Evolutionary conservation across 37 sponge, comb jelly and placozoan genomes (phyloP), one percentile per base, ranked within the genome.

Genomic region (Spongia lamella): DNA sequence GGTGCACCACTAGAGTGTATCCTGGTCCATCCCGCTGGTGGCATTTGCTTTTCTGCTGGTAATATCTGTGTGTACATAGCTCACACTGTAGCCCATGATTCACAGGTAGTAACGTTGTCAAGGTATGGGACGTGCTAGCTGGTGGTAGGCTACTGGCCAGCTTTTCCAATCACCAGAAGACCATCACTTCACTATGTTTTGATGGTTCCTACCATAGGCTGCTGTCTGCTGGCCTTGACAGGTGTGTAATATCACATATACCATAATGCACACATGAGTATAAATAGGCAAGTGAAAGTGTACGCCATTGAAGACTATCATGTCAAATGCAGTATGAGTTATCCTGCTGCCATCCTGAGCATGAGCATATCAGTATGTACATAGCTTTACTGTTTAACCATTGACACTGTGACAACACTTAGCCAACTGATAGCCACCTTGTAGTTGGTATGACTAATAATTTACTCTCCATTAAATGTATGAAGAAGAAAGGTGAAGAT

Each of bases 141-240:
- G 83, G 93, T 22, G 88, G 89, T 11, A 52, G 70, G 3, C 83
- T 31, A 30, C 79, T 95, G 53, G 69, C 61, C 34, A 38, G 69
- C 1, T 80, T 95, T 66, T 95, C 99, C 7, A 94, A 95, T 58
- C 99, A 98, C 29, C 99, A 98, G 65, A 98, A 98, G 71, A 95
- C 99, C 38, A 88, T 98, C 53, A 93, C 93, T 15, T 73, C 84
- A 0, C 65, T 96, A 1, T 65, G 79, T 33, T 88, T 90, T 76
- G 96, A 98, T 80, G 83, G 86, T 35, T 61, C 58, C 11, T 29
- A 33, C 22, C 79, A 73, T 7, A 61, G 96, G n/a, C 86, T 98
- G 33, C 61, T 98, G 11, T 90, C 99, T 17, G 93, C 79, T 2
- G 79, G 88, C 40, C 83, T 95, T 14, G 97, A 96, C 59, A 83